A percentile compares a stretch with the other conserved stretches of the same genome.
Conservation (phyloP, 1,140 invertebrate genomes). For the Caenorhabditis briggsae region DNA sequence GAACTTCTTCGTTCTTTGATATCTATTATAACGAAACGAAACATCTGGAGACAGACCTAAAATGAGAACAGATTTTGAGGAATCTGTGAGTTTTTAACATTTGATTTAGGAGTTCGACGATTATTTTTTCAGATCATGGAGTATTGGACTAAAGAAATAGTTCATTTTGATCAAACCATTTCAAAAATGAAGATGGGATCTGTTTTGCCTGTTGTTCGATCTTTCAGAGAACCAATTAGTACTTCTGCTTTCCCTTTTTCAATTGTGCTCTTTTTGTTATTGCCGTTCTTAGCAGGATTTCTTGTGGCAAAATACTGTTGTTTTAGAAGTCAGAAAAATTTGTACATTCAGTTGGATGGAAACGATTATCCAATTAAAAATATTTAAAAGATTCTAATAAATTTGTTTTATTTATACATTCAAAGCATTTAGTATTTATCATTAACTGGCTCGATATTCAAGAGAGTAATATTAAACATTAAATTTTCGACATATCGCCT, state of each 20-base stretch:
- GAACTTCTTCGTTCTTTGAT: not conserved
- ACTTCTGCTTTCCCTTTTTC: not conserved
- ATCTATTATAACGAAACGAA: slow-evolving; percentile 17
- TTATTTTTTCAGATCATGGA: not conserved
- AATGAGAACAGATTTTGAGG: slow-evolving; percentile 8
- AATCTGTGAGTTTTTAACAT: not conserved
- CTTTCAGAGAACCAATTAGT: not conserved
- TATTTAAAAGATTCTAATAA: not conserved
- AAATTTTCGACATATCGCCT: not conserved
- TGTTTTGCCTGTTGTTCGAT: not conserved
- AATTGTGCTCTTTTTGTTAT: not conserved
- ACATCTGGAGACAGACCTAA: not conserved
- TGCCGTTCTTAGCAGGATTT: not conserved
- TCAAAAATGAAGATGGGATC: not conserved
- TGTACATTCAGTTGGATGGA: slow-evolving; percentile 13
- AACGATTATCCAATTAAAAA: slow-evolving; percentile 6
- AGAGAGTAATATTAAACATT: too few species aligned
- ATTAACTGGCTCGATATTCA: not conserved
- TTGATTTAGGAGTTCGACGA: not conserved
- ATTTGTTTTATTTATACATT: not conserved
- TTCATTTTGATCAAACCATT: slow-evolving; percentile 10
- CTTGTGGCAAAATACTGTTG: not conserved
- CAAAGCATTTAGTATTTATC: not conserved
- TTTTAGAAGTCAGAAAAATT: not conserved
- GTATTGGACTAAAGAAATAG: slow-evolving; percentile 8